Percentiles rank a stretch among this genome's conserved stretches.
phyloP scores from a whole-genome alignment of 2,888 invertebrate species.

The Pristionchus fissidentatus region DNA sequence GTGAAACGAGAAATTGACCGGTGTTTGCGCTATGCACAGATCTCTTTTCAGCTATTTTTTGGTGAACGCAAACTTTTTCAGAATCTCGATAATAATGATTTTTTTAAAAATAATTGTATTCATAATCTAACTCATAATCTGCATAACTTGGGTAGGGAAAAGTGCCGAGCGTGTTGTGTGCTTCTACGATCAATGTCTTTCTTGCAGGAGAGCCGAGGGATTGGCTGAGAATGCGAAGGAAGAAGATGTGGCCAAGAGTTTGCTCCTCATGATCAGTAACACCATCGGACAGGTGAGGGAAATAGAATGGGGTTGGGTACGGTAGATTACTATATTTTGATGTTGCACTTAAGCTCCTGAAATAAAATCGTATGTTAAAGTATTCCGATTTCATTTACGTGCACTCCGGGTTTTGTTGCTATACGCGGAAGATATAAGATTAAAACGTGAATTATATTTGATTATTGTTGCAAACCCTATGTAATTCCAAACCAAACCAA shows the following conservation, averaged over 20 bases:
- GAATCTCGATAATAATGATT: too few species aligned
- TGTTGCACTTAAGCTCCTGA: neutral
- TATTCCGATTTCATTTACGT: neutral
- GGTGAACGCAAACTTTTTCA: too few species aligned
- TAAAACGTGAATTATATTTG: neutral
- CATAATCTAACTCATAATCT: too few species aligned
- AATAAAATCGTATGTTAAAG: neutral
- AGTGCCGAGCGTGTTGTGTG: neutral
- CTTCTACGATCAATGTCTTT: neutral
- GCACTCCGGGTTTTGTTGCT: neutral
- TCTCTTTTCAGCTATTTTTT: neutral
- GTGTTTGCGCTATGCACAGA: neutral
- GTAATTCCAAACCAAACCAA: neutral
- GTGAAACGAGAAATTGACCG: too few species aligned
- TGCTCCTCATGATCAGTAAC: constrained; percentile 83
- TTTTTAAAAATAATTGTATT: too few species aligned
- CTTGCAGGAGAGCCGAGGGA: constrained; percentile 15
- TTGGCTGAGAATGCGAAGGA: constrained; percentile 43
- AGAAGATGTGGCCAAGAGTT: constrained; percentile 79
- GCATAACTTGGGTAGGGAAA: too few species aligned
- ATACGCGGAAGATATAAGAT: neutral
- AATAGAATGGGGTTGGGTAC: neutral
- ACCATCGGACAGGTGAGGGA: constrained; percentile 80
- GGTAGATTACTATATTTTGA: too few species aligned
- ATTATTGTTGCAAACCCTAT: neutral